Conservation (phyloP, 2,888 invertebrate species). For the Neuroscelio doddi region DNA sequence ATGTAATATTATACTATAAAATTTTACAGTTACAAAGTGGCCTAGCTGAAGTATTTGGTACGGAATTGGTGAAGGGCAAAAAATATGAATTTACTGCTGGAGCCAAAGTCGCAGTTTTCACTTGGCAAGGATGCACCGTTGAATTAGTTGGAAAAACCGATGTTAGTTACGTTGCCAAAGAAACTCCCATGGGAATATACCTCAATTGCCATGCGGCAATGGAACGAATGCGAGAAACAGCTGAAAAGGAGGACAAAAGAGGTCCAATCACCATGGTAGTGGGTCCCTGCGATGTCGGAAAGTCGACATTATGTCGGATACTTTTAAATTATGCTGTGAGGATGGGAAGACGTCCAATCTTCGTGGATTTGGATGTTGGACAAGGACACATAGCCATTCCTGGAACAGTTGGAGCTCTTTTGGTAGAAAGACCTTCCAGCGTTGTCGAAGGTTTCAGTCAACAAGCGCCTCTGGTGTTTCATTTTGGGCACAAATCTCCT, state of each 20-base stretch:
- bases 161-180: constrained; percentile 94
- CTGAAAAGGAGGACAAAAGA: constrained; percentile 81
- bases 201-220: constrained; percentile 96
- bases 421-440: constrained; percentile 94
- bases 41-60: constrained; percentile 96
- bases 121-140: constrained; percentile 94
- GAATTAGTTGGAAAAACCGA: constrained; percentile 92
- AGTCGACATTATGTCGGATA: constrained; percentile 91
- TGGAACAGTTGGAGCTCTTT: constrained; percentile 90
- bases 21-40: constrained; percentile 85
- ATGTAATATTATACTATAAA: background rate
- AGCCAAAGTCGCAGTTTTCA: constrained; percentile 95
- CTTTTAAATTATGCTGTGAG: constrained; percentile 96
- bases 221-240: constrained; percentile 89
- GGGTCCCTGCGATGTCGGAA: constrained; percentile 97
- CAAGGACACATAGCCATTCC: constrained; percentile 94
- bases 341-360: constrained; percentile 89
- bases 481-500: constrained; percentile 91
- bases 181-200: constrained; percentile 97
- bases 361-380: constrained; percentile 96
- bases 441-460: constrained; percentile 97
- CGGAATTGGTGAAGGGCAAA: constrained; percentile 94
- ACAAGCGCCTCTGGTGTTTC: constrained; percentile 93
- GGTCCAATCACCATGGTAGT: constrained; percentile 93
- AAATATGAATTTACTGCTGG: constrained; percentile 91